Evolutionary conservation across 2,113 vertebrate species (phyloP).

Genomic region (Pteruthius melanotis): DNA sequence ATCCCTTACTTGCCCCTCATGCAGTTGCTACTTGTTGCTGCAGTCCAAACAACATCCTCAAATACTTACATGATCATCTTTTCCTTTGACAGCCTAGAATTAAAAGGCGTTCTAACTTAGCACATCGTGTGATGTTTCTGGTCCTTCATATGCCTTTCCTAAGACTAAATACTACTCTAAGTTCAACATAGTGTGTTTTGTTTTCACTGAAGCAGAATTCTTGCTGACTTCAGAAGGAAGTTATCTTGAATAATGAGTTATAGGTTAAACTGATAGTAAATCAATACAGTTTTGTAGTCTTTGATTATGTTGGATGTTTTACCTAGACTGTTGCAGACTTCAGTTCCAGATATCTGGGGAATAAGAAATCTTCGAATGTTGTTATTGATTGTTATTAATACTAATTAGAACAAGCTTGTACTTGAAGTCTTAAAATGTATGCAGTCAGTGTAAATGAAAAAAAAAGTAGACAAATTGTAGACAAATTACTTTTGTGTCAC

Average conservation of each 20-base stretch:
- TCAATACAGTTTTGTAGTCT: background rate
- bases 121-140: fast-evolving
- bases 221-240: background rate
- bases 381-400: background rate
- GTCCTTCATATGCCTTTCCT: background rate
- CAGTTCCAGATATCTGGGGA: background rate
- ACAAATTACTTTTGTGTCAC: background rate
- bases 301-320: background rate
- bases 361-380: background rate
- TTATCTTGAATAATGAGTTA: background rate
- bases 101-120: background rate
- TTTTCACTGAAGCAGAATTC: background rate
- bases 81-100: background rate
- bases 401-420: background rate
- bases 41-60: background rate
- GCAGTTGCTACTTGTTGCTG: background rate
- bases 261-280: background rate
- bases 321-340: background rate
- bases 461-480: background rate
- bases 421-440: background rate
- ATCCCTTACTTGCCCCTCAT: background rate
- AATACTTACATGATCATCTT: background rate
- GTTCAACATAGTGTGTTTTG: background rate
- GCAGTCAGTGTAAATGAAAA: background rate
- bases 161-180: background rate